These are phyloP conservation scores for Orestias chungarensis DNA, from an alignment of 2,797 vertebrate species.

Conservation along the genomic window DNA sequence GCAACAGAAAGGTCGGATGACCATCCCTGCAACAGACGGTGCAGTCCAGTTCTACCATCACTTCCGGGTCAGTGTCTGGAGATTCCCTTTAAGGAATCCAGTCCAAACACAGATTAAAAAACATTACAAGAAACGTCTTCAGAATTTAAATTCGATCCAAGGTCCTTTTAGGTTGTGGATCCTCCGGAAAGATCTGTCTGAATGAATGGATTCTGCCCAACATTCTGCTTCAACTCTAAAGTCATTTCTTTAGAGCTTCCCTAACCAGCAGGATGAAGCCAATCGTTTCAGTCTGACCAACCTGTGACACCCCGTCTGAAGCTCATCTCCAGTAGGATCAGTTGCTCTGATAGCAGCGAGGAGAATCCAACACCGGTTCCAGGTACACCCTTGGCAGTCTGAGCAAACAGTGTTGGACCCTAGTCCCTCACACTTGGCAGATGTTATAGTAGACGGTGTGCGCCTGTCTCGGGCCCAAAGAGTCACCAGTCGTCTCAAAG, in stretches of 20 bases:
- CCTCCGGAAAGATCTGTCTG: neutral
- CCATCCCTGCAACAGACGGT: neutral
- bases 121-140: too few species aligned
- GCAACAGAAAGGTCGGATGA: neutral
- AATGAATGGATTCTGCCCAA: neutral
- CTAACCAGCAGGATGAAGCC: neutral
- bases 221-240: neutral
- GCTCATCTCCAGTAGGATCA: neutral
- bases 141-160: neutral
- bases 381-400: neutral
- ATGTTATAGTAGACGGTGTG: constrained; percentile 85
- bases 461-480: constrained; percentile 52
- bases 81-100: neutral
- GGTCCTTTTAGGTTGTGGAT: neutral
- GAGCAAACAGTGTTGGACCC: neutral
- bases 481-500: constrained; percentile 72
- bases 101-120: neutral
- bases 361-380: too few species aligned
- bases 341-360: too few species aligned
- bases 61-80: neutral
- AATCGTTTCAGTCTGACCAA: neutral
- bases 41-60: neutral
- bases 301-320: neutral
- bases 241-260: too few species aligned
- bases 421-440: constrained; percentile 82